Conservation (phyloP, 1,140 invertebrate species). For the Panagrolaimus sp. region DNA sequence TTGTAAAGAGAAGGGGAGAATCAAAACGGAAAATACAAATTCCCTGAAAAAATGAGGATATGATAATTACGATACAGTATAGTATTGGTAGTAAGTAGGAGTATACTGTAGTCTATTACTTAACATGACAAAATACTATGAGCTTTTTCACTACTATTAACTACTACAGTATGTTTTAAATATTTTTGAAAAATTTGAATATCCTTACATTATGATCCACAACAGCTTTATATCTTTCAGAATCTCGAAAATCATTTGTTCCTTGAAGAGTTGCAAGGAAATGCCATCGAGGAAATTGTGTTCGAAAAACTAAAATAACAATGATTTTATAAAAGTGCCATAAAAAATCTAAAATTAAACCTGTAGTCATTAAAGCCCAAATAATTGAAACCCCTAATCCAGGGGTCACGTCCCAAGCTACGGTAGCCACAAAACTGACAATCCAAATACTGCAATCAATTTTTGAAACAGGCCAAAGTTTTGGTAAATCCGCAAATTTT, state of each 20-base stretch:
- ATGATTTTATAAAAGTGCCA: too few relatives aligned
- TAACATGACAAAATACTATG: too few relatives aligned
- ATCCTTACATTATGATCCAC: neutral
- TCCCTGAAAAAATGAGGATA: conserved; percentile 40
- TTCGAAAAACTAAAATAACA: conserved; percentile 17
- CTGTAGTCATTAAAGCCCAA: conserved; percentile 44
- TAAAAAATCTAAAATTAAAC: too few relatives aligned
- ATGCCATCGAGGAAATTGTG: conserved; percentile 42
- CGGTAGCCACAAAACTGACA: neutral
- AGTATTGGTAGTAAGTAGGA: conserved; percentile 36
- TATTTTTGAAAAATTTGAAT: neutral
- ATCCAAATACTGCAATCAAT: conserved; percentile 38
- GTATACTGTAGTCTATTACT: conserved; percentile 41
- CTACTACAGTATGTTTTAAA: neutral
- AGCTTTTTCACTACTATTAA: conserved; percentile 33
- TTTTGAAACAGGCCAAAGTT: conserved; percentile 38
- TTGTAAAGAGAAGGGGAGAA: conserved; percentile 55
- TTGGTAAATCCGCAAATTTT: conserved; percentile 41
- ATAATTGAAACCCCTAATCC: conserved; percentile 36
- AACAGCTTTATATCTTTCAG: conserved; percentile 33
- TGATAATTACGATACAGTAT: conserved; percentile 43
- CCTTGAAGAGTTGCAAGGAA: conserved; percentile 38
- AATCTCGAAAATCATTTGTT: conserved; percentile 39
- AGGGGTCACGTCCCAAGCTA: conserved; percentile 30
- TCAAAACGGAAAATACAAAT: conserved; percentile 59